Evolutionary conservation across 1,140 invertebrate species (phyloP), one percentile per base, ranked within the genome.

Genomic region (Hyposmocoma kahamanoa): DNA sequence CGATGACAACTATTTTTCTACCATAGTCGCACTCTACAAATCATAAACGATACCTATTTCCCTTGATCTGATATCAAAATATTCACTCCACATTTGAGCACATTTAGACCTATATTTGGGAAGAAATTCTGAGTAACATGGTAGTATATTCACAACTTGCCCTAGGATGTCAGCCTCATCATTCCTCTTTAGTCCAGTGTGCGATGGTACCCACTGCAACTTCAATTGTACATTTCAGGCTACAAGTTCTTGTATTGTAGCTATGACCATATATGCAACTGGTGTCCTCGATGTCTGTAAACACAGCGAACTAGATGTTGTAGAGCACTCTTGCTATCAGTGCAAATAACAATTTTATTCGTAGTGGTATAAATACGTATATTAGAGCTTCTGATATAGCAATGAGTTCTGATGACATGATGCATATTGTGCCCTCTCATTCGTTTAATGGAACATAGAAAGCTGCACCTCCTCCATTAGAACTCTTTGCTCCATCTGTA

Each of bases 151-250:
- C n/a, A n/a, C n/a, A n/a, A n/a, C n/a, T n/a, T n/a, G n/a, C n/a
- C n/a, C n/a, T n/a, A n/a, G n/a, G n/a, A n/a, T n/a, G n/a, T n/a
- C n/a, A n/a, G n/a, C n/a, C n/a, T n/a, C n/a, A n/a, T n/a, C n/a
- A n/a, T n/a, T n/a, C n/a, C n/a, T n/a, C n/a, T n/a, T n/a, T n/a
- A n/a, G n/a, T n/a, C n/a, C n/a, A n/a, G n/a, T n/a, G n/a, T 39
- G 36, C 5, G 36, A 39, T 24, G 41, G 41, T 8, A 42, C 24
- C 41, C 41, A 42, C 13, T 42, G 41, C 3, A 42, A 24, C 21
- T 18, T 22, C 8, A 42, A 8, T 11, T 3, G 2, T n/a, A n/a
- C 6, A 11, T 15, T 2, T 15, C 15, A 4, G 22, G 22, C 8
- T 24, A 2, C 13, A 42, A 42, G 2, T 10, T 3, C 8, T 24